These are phyloP conservation scores for Margaritifera margaritifera DNA, from an alignment of 2,888 invertebrate species.

Conservation along the genomic window DNA sequence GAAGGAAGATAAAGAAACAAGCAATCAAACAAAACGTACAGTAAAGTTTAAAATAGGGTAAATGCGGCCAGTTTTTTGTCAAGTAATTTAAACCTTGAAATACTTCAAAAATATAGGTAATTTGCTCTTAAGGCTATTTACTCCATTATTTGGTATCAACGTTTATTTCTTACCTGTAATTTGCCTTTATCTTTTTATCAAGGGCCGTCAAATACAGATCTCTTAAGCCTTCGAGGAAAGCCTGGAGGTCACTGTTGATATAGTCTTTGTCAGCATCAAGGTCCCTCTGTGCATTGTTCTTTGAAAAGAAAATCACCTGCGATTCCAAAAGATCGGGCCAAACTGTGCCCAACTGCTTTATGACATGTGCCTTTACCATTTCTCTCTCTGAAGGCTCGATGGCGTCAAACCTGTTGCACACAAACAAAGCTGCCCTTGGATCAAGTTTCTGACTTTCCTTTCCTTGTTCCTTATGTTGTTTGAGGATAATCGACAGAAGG, in stretches of 20 bases:
- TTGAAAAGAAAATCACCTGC: slow-evolving; percentile 30
- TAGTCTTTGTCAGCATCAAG: slow-evolving; percentile 28
- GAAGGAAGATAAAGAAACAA: too few relatives aligned
- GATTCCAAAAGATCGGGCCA: slow-evolving; percentile 54
- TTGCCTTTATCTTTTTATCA: slow-evolving; percentile 25
- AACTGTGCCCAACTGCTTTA: slow-evolving; percentile 39
- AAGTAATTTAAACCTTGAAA: too few relatives aligned
- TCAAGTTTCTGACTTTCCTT: slow-evolving; percentile 46
- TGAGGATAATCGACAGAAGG: slow-evolving; percentile 51
- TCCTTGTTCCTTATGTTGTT: slow-evolving; percentile 48
- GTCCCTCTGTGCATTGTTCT: slow-evolving; percentile 29
- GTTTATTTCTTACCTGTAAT: slow-evolving; percentile 26
- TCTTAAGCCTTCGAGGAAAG: slow-evolving; percentile 23
- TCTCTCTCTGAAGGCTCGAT: slow-evolving; percentile 42
- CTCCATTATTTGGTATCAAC: background rate
- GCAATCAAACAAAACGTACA: too few relatives aligned
- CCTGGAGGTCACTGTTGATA: slow-evolving; percentile 31
- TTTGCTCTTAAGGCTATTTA: background rate
- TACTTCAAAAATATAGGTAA: too few relatives aligned
- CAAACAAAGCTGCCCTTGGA: slow-evolving; percentile 61
- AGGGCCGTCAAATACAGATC: slow-evolving; percentile 20
- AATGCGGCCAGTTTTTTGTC: too few relatives aligned
- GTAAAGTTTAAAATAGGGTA: too few relatives aligned
- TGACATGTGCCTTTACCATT: slow-evolving; percentile 45
- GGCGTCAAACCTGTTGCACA: slow-evolving; percentile 64